Conservation (phyloP, 2,797 vertebrate genomes). For the Yasuhikotakia modesta region DNA sequence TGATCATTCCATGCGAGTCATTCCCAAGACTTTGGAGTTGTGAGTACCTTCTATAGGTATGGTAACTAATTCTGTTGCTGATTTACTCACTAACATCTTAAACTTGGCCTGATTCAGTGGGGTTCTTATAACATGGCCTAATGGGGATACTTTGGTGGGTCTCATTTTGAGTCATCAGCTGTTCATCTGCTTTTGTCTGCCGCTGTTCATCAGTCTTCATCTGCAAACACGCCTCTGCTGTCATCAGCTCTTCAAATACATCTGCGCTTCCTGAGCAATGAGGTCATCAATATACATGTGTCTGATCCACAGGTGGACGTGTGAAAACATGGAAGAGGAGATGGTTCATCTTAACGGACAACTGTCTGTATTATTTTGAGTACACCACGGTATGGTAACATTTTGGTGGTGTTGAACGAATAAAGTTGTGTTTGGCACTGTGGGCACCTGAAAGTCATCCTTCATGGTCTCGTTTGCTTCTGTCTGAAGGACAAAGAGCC, state of each 20-base stretch:
- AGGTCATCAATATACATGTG: background rate
- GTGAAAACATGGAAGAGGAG: conserved; percentile 98
- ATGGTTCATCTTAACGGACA: conserved; percentile 98
- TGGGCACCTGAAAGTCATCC: background rate
- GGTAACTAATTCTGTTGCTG: conserved; percentile 23
- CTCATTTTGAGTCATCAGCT: conserved; percentile 3
- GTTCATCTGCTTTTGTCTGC: conserved; percentile 47
- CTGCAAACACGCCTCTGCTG: conserved; percentile 37
- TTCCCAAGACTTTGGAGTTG: no score
- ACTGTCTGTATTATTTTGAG: conserved; percentile 98
- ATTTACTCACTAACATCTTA: conserved; percentile 16
- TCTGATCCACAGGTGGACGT: conserved; percentile 83
- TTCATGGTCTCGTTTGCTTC: conserved; percentile 4
- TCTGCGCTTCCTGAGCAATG: background rate
- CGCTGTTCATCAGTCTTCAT: conserved; percentile 47
- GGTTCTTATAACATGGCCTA: background rate
- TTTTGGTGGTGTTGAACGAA: background rate
- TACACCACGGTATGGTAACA: conserved; percentile 87
- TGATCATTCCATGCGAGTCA: no score
- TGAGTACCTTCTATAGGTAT: no score
- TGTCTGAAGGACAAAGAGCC: conserved; percentile 91
- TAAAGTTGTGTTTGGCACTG: background rate
- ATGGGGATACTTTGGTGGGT: conserved; percentile 12
- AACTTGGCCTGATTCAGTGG: conserved; percentile 3
- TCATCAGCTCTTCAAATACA: conserved; percentile 24